Percentiles rank a stretch among this genome's conserved stretches.
phyloP scores from a whole-genome alignment of 2,888 invertebrate genomes.

The Amphipoea oculea region DNA sequence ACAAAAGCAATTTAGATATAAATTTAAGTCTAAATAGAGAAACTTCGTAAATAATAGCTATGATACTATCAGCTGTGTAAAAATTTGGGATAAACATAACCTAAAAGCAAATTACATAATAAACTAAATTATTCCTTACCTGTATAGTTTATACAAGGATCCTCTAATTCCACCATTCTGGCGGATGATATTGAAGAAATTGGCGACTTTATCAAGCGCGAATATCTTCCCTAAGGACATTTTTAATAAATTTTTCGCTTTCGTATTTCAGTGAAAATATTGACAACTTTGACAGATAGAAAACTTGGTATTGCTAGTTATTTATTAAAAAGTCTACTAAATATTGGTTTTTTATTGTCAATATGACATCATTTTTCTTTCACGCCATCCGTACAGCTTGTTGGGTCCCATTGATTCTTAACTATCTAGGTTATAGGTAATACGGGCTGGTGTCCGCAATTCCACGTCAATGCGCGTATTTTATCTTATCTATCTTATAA shows the following conservation, averaged over 20 bases:
- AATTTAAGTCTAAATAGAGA: background rate
- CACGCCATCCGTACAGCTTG: no score
- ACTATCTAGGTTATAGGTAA: no score
- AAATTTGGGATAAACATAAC: slow-evolving; percentile 72
- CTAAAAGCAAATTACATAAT: slow-evolving; percentile 84
- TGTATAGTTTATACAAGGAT: slow-evolving; percentile 93
- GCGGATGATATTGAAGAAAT: slow-evolving; percentile 92
- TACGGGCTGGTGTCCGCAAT: no score
- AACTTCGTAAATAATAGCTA: background rate
- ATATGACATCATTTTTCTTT: no score
- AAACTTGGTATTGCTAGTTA: slow-evolving; percentile 2
- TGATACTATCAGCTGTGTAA: slow-evolving; percentile 12
- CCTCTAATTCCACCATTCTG: slow-evolving; percentile 94
- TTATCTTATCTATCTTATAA: no score
- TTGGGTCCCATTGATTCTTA: no score
- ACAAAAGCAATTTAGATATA: background rate
- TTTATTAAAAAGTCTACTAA: slow-evolving; percentile 10
- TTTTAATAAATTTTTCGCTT: slow-evolving; percentile 59
- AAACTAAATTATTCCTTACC: slow-evolving; percentile 88
- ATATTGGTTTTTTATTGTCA: background rate
- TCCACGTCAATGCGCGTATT: no score
- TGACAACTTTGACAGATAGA: slow-evolving; percentile 19
- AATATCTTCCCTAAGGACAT: slow-evolving; percentile 92
- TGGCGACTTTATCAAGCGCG: slow-evolving; percentile 93
- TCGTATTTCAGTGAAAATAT: slow-evolving; percentile 44